These are phyloP conservation scores for Ploceus nigricollis DNA, from an alignment of 2,113 vertebrate genomes.

Conservation along the genomic window DNA sequence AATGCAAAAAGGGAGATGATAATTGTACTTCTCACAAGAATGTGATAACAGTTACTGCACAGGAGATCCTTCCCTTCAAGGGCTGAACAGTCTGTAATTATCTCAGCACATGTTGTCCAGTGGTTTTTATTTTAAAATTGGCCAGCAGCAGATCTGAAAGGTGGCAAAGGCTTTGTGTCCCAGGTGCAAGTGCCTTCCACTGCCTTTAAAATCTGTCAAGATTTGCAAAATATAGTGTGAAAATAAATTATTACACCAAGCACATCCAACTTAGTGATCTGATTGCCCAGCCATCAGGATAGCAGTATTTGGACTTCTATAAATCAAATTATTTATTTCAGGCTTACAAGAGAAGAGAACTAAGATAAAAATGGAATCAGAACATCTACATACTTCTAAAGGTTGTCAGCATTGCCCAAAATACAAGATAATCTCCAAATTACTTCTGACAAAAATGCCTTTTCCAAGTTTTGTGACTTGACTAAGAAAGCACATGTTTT, in stretches of 20 bases:
- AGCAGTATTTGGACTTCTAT: background rate
- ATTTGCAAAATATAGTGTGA: background rate
- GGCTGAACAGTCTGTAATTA: background rate
- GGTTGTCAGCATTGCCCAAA: background rate
- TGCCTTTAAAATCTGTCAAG: background rate
- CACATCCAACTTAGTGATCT: background rate
- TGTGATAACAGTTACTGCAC: background rate
- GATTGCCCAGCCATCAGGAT: background rate
- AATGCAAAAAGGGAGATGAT: background rate
- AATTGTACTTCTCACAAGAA: background rate
- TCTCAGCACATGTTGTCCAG: background rate
- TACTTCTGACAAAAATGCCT: background rate
- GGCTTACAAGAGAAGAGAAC: background rate
- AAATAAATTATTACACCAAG: background rate
- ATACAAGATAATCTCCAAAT: background rate
- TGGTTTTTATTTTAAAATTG: background rate
- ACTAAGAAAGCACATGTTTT: background rate
- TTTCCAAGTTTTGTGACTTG: background rate
- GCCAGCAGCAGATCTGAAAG: background rate
- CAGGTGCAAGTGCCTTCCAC: background rate
- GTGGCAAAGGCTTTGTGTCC: background rate
- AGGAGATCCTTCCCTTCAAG: background rate
- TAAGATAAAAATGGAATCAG: background rate
- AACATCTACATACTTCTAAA: background rate
- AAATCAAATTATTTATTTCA: background rate